Evolutionary conservation across 2,888 invertebrate genomes (phyloP).

Genomic region (Drosophila mulleri): DNA sequence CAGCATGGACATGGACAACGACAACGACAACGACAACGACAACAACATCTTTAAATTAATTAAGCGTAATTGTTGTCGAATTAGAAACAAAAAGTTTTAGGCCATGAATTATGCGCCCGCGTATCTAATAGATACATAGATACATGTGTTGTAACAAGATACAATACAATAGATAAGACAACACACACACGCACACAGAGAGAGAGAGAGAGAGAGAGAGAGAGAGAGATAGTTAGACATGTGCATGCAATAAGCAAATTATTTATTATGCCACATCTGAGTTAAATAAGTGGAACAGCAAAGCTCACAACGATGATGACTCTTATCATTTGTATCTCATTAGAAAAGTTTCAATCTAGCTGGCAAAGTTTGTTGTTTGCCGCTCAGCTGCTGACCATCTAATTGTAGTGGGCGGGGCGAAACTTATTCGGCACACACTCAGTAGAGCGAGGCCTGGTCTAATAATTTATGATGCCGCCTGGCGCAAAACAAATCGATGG

Average conservation of each 20-base stretch:
- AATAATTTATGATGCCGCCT: slow-evolving; percentile 68
- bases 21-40: slow-evolving; percentile 31
- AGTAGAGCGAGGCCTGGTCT: slow-evolving; percentile 34
- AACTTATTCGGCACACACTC: slow-evolving; percentile 52
- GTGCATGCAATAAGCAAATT: slow-evolving; percentile 78
- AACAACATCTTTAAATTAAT: slow-evolving; percentile 78
- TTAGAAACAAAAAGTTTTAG: slow-evolving; percentile 78
- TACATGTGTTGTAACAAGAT: slow-evolving; percentile 54
- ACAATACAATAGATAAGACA: slow-evolving; percentile 51
- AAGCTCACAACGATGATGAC: slow-evolving; percentile 55
- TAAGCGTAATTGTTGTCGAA: slow-evolving; percentile 78
- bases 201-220: not conserved
- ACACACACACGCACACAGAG: not conserved
- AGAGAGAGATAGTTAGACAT: slow-evolving; percentile 22
- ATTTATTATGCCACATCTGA: slow-evolving; percentile 78
- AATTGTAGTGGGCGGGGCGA: slow-evolving; percentile 4
- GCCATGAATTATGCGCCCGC: slow-evolving; percentile 68
- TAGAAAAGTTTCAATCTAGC: slow-evolving; percentile 72
- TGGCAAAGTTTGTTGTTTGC: slow-evolving; percentile 32
- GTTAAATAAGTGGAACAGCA: slow-evolving; percentile 64
- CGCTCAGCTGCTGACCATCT: slow-evolving; percentile 41
- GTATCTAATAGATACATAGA: slow-evolving; percentile 38
- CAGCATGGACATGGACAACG: slow-evolving; percentile 14
- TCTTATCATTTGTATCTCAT: slow-evolving; percentile 78
- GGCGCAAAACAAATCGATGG: slow-evolving; percentile 50